These are phyloP conservation scores for Ahaetulla prasina DNA, from an alignment of 2,113 vertebrate species.

Conservation along the genomic window DNA sequence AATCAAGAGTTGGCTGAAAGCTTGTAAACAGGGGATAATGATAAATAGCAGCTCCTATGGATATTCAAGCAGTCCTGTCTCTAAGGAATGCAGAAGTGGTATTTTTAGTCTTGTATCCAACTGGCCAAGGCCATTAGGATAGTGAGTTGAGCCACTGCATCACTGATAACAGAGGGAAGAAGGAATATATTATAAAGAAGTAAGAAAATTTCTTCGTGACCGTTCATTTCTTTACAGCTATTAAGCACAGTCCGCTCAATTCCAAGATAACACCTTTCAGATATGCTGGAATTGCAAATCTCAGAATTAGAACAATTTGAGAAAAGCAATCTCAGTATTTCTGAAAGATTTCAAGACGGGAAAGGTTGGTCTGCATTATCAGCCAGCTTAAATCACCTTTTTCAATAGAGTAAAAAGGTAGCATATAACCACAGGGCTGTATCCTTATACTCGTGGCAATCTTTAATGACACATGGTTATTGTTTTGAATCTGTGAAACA, in stretches of 20 bases:
- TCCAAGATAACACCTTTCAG: neutral
- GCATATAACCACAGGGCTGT: neutral
- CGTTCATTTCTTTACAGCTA: neutral
- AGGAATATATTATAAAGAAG: neutral
- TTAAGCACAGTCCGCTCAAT: neutral
- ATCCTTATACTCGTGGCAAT: neutral
- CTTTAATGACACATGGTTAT: neutral
- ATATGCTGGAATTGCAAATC: neutral
- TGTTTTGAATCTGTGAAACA: neutral
- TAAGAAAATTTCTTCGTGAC: neutral
- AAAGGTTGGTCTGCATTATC: neutral
- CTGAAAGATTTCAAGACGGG: neutral
- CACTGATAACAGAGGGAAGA: neutral
- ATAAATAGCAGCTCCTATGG: constrained; percentile 21
- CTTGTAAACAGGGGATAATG: constrained; percentile 43
- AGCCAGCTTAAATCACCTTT: neutral
- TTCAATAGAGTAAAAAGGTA: neutral
- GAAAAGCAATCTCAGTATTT: neutral
- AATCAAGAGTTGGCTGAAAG: constrained; percentile 25
- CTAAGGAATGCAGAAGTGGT: neutral
- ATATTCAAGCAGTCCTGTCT: neutral
- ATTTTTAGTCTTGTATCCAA: neutral
- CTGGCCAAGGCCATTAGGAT: neutral
- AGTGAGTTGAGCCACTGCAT: neutral
- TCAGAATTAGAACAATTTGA: neutral